phyloP scores from a whole-genome alignment of 2,113 vertebrate species.

The Ictalurus furcatus region DNA sequence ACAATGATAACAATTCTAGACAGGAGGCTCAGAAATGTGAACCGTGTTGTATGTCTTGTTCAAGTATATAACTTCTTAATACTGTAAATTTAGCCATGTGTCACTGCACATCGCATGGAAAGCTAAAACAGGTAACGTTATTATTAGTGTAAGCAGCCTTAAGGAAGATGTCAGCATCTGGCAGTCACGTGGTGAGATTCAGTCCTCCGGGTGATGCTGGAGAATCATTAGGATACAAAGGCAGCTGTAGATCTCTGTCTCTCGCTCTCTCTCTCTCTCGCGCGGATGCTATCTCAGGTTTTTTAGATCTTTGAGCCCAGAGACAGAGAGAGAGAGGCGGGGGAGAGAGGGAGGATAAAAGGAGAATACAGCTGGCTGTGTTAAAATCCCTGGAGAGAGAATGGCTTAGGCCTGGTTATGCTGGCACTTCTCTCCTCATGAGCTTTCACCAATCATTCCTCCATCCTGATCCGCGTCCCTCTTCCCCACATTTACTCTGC shows the following conservation, averaged over 20 bases:
- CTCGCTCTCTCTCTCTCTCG: neutral
- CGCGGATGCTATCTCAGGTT: neutral
- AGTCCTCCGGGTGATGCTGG: conserved; percentile 24
- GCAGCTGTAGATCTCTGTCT: neutral
- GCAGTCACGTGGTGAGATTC: conserved; percentile 26
- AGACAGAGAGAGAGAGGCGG: neutral
- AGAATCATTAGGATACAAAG: conserved; percentile 43
- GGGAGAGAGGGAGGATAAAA: neutral
- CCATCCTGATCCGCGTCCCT: neutral
- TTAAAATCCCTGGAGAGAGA: neutral
- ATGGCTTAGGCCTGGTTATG: neutral
- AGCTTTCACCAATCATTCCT: conserved; percentile 2
- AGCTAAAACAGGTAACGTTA: conserved; percentile 23
- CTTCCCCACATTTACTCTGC: neutral
- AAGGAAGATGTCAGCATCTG: conserved; percentile 42
- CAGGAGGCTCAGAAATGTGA: too few species aligned
- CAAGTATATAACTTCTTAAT: neutral
- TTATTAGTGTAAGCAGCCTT: conserved; percentile 37
- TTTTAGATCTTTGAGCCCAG: conserved; percentile 9
- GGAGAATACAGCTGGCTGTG: neutral
- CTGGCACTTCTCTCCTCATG: neutral
- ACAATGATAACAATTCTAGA: neutral
- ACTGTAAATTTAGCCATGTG: too few species aligned
- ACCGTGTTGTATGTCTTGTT: neutral
- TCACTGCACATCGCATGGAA: conserved; percentile 4